phyloP scores from a whole-genome alignment of 2,888 invertebrate species.

The Himalopsyche japonica region DNA sequence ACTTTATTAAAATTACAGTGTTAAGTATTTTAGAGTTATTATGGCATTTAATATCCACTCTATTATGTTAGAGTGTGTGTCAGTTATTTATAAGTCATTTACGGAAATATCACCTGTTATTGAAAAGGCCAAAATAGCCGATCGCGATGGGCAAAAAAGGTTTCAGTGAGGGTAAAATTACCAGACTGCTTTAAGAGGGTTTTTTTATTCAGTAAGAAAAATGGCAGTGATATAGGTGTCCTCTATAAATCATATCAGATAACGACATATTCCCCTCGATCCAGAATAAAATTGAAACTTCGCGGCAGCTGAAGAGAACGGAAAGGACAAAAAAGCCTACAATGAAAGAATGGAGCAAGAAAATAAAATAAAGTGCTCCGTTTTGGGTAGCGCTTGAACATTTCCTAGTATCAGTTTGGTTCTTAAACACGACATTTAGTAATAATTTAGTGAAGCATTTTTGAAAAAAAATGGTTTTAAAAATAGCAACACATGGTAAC shows the following conservation, averaged over 20 bases:
- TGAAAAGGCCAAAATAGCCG: not conserved
- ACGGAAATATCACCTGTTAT: not conserved
- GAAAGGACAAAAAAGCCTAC: not conserved
- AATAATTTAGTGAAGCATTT: too few species aligned
- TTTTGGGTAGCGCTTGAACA: not conserved
- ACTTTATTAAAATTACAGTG: too few species aligned
- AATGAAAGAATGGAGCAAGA: not conserved
- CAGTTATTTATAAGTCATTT: not conserved
- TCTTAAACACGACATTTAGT: too few species aligned
- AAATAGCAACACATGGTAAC: too few species aligned
- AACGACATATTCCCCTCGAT: constrained; percentile 23
- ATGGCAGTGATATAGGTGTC: constrained; percentile 11
- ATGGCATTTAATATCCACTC: not conserved
- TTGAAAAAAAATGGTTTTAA: too few species aligned
- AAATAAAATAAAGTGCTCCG: not conserved
- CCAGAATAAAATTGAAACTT: constrained; percentile 21
- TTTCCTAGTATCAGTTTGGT: too few species aligned
- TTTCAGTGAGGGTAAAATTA: not conserved
- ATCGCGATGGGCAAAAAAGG: not conserved
- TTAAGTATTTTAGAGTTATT: too few species aligned
- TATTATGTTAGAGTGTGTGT: not conserved
- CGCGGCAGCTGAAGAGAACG: not conserved
- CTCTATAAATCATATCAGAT: constrained; percentile 31
- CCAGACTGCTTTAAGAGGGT: not conserved
- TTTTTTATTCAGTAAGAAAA: not conserved